Evolutionary conservation across 2,888 invertebrate species (phyloP), one percentile per base, ranked within the genome.

Genomic region (Stenichneumon culpator): DNA sequence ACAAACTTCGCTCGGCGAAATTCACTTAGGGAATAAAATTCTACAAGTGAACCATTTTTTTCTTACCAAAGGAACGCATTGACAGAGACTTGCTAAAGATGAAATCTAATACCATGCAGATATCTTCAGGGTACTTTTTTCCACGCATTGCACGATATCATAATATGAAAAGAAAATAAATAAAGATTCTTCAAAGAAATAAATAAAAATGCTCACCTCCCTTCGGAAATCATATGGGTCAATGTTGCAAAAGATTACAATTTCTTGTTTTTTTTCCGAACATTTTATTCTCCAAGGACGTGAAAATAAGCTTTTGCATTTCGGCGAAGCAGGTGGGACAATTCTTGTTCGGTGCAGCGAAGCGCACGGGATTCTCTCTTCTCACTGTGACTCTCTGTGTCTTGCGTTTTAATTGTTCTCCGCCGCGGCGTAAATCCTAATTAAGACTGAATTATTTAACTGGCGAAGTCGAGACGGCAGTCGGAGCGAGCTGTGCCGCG

Each of bases 381-480:
- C 50, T 68, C 78, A 32, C 32, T 32, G 22, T 32, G 65, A 77
- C 57, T 72, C 74, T 68, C 74, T 63, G 72, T 73, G 77, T 86
- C 87, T 87, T 86, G 68, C 70, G 84, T 86, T 83, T 92, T 92
- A 92, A 91, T 92, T 92, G 92, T 92, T 91, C 91, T 88, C 90
- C 81, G 89, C 86, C 88, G 89, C 86, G 86, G 90, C 90, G 90
- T 91, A 92, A 92, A 92, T 92, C 89, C 90, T 92, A 93, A 93
- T 93, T 92, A 92, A 92, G 90, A 91, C 91, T 89, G 89, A 91
- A 91, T 92, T 93, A 92, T 91, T 91, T 89, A 88, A 86, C 87
- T 87, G 86, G 78, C 65, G 79, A 79, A 28, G 83, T 74, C 79
- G 82, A 68, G 79, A 65, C 78, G 83, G 74, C 63, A 57, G 77